Evolutionary conservation across 92 coral and sea anemone genomes (phyloP).

Genomic region (Palythoa heliodiscus): DNA sequence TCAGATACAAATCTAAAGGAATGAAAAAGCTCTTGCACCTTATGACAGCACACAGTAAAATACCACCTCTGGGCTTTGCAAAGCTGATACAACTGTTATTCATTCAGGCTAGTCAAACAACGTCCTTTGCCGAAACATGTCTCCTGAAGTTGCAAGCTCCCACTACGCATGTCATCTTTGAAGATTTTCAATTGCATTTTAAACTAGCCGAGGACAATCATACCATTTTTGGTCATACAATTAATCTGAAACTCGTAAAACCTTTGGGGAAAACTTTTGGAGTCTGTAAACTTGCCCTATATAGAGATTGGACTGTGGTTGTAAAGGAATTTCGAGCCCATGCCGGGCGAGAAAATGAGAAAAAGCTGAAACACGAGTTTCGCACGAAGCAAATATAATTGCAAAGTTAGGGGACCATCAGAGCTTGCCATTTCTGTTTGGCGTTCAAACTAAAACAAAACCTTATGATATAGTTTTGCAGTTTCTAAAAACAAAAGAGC

Average conservation of each 20-base stretch:
- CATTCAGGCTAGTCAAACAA: too few species aligned
- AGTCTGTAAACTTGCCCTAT: slow-evolving; percentile 17
- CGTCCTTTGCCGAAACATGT: too few species aligned
- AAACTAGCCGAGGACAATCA: too few species aligned
- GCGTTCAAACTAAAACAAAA: slow-evolving; percentile 25
- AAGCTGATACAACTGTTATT: too few species aligned
- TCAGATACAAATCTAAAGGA: too few species aligned
- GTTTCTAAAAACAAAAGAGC: slow-evolving; percentile 3
- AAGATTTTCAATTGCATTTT: too few species aligned
- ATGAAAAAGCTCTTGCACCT: too few species aligned
- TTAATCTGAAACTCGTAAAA: not conserved
- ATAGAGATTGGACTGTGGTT: not conserved
- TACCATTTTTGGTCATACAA: not conserved
- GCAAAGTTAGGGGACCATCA: slow-evolving; percentile 13
- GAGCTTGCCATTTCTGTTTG: slow-evolving; percentile 15
- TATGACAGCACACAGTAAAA: too few species aligned
- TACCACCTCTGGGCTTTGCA: too few species aligned
- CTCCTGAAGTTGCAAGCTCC: too few species aligned
- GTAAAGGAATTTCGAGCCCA: slow-evolving; percentile 9
- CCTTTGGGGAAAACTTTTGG: slow-evolving; percentile 31
- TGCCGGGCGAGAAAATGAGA: not conserved
- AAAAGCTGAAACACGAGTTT: not conserved
- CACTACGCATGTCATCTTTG: too few species aligned
- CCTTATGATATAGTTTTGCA: slow-evolving; percentile 24
- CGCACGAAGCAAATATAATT: slow-evolving; percentile 5